Evolutionary conservation across 2,888 invertebrate genomes (phyloP).

Genomic region (Cerastis rubricosa): DNA sequence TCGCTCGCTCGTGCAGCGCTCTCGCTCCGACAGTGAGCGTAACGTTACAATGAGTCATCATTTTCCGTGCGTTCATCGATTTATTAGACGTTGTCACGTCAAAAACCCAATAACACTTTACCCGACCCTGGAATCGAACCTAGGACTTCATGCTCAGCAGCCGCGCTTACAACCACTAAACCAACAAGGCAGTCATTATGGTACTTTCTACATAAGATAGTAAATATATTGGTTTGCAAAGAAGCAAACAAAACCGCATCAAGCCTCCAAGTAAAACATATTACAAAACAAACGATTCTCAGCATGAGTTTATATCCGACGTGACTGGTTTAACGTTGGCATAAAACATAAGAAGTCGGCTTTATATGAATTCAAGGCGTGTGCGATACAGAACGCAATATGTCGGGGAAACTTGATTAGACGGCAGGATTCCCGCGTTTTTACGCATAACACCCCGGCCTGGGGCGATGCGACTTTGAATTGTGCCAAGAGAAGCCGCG

Average conservation of each 20-base stretch:
- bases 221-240: not conserved
- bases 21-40: no score
- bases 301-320: slow-evolving; percentile 75
- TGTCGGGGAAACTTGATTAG: slow-evolving; percentile 65
- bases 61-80: no score
- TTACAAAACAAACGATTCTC: slow-evolving; percentile 75
- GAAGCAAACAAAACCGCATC: slow-evolving; percentile 38
- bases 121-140: not conserved
- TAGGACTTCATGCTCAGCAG: not conserved
- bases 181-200: not conserved
- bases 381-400: slow-evolving; percentile 70
- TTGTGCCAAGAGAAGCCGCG: not conserved
- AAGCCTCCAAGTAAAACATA: slow-evolving; percentile 62
- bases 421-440: slow-evolving; percentile 54
- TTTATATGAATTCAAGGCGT: slow-evolving; percentile 66
- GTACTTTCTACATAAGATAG: not conserved
- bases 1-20: no score
- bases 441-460: slow-evolving; percentile 24
- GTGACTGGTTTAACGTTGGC: slow-evolving; percentile 76
- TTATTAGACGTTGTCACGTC: no score
- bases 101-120: not conserved
- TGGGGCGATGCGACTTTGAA: not conserved
- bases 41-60: no score
- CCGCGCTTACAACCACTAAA: not conserved
- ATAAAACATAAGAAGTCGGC: slow-evolving; percentile 66